Percentiles rank a stretch among this genome's conserved stretches.
These are phyloP conservation scores for Aphaenogaster ashmeadi DNA, from an alignment of 1,140 invertebrate species.

Conservation along the genomic window DNA sequence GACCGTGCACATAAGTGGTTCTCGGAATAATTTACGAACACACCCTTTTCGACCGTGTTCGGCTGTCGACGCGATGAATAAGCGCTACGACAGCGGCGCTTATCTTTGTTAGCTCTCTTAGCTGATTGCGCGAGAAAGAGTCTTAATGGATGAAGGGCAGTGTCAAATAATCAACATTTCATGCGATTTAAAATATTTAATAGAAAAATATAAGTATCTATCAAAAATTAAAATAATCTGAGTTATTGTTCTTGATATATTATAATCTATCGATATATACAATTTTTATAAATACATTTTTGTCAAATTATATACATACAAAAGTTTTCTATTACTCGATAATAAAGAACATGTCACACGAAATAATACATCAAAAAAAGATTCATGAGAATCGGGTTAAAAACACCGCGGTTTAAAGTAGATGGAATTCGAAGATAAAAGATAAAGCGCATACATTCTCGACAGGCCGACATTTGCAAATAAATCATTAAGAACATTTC, in stretches of 20 bases:
- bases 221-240: neutral
- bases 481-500: conserved; percentile 34
- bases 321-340: neutral
- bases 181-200: neutral
- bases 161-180: neutral
- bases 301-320: neutral
- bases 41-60: conserved; percentile 32
- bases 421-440: conserved; percentile 19
- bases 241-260: neutral
- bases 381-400: neutral
- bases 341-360: neutral
- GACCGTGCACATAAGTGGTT: conserved; percentile 45
- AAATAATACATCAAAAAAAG: neutral
- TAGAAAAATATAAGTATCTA: neutral
- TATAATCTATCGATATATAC: neutral
- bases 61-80: conserved; percentile 56
- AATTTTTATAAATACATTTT: conserved; percentile 1
- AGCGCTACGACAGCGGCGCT: neutral
- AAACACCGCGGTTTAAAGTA: neutral
- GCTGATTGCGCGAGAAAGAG: too few species aligned
- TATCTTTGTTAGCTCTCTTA: conserved; percentile 23
- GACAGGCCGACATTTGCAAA: neutral
- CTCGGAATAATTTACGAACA: conserved; percentile 53
- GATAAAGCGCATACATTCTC: neutral
- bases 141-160: neutral